Base-by-base conservation (phyloP, 2,113 vertebrate species). In the Ameiurus melas region DNA sequence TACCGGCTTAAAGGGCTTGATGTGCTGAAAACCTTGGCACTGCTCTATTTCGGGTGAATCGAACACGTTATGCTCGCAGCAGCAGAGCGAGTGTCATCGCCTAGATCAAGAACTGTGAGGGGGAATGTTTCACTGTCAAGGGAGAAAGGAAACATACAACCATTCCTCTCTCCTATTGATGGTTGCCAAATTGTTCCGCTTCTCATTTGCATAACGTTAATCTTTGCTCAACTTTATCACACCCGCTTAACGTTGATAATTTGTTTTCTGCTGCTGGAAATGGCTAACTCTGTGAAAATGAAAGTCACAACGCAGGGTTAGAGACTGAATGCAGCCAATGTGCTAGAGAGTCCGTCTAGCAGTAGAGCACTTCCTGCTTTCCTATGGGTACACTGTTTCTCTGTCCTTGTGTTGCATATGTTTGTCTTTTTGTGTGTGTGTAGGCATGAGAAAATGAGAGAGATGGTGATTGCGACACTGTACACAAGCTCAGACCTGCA, bases 401-500 rank as follows among this genome's bases (percentile, higher is more conserved):
- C 27, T 55, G 16, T 19, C 8, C 12, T 51, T 55, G 27, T 79
- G 19, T 43, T 80, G 60, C 89, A 60, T 88, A 27, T 83, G 77
- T 89, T 20, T 83, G 85, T 68, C 5, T 43, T 30, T 82, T 62
- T 83, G 47, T 16, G 17, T 43, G 82, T 85, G 82, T 85, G 80
- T 62, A 58, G 14, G 68, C 73, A 39, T 86, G 87, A 82, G 75
- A 47, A 39, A 79, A 53, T 22, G 55, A 78, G 22, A 13, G 81
- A 84, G 36, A 66, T 17, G 70, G 14, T 47, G 73, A 80, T 43
- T 86, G 81, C 85, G n/a, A 43, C 70, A 77, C 68, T 87, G 83
- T 70, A 20, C 62, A 70, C 88, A 70, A 91, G 36, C 85, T 84
- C 89, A 85, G 92, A 93, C 85, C 86, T 93, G 91, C 87, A 90